phyloP scores from a whole-genome alignment of 2,888 invertebrate genomes.

The Leucophenga montana region DNA sequence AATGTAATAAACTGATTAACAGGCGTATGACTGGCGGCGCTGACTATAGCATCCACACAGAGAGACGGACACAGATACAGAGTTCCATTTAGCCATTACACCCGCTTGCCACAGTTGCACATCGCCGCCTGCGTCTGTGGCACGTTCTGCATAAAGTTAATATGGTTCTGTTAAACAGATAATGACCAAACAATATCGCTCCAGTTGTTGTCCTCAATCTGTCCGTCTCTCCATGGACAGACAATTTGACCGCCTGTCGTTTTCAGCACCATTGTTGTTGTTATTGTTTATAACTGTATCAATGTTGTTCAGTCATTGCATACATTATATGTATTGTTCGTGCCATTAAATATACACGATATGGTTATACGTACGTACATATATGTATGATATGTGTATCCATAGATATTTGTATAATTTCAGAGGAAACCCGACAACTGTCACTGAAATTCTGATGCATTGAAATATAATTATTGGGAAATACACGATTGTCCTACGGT shows the following conservation, averaged over 20 bases:
- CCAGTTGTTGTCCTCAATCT: conserved; percentile 3
- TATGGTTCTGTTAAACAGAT: conserved; percentile 68
- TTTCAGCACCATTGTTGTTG: conserved; percentile 33
- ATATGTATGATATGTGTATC: conserved; percentile 23
- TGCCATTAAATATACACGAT: neutral
- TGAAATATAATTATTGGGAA: conserved; percentile 71
- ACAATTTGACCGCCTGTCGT: neutral
- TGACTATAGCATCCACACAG: neutral
- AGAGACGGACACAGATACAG: conserved; percentile 13
- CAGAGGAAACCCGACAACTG: conserved; percentile 64
- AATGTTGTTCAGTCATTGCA: conserved; percentile 33
- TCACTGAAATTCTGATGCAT: conserved; percentile 64
- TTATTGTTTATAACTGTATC: conserved; percentile 51
- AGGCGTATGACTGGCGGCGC: conserved; percentile 7
- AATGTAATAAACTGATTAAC: conserved; percentile 27
- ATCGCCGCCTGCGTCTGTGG: conserved; percentile 22
- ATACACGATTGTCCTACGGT: conserved; percentile 67
- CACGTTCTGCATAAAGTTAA: conserved; percentile 51
- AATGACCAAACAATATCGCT: conserved; percentile 54
- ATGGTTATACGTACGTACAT: neutral
- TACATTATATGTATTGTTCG: conserved; percentile 16
- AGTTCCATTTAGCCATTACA: conserved; percentile 35
- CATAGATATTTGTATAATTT: conserved; percentile 38
- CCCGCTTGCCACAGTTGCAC: neutral
- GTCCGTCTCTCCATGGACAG: neutral